A percentile compares a stretch with the other conserved stretches of the same genome.
Evolutionary conservation across 2,113 vertebrate genomes (phyloP).

Genomic region (Alexandromys fortis): DNA sequence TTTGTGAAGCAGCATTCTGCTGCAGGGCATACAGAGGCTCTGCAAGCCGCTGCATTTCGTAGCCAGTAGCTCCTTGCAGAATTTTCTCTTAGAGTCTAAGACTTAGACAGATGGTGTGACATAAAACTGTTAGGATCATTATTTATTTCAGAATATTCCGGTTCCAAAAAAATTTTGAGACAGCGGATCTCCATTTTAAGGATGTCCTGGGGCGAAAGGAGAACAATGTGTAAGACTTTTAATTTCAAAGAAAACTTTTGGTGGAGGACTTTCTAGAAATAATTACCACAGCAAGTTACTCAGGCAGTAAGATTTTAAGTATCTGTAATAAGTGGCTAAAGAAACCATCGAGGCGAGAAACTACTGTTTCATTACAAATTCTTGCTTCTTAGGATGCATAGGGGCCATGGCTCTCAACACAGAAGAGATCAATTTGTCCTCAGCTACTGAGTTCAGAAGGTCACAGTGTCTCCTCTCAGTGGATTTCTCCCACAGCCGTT

Average conservation of each 20-base stretch:
- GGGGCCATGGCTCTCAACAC: neutral
- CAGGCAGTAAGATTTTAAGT: conserved; percentile 52
- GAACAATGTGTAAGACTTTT: neutral
- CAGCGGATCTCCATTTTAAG: conserved; percentile 59
- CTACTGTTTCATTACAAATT: neutral
- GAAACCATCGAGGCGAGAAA: neutral
- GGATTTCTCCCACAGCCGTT: neutral
- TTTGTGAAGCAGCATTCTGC: neutral
- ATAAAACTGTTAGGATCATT: conserved; percentile 67
- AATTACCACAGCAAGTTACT: conserved; percentile 61
- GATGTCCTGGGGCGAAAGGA: conserved; percentile 65
- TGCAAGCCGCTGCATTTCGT: neutral
- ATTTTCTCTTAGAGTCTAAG: neutral
- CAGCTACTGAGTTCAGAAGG: neutral
- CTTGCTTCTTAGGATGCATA: neutral
- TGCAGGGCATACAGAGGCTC: neutral
- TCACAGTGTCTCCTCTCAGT: neutral
- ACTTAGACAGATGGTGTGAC: conserved; percentile 66
- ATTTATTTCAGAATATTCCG: conserved; percentile 77
- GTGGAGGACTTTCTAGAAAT: conserved; percentile 64
- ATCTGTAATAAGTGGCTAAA: neutral
- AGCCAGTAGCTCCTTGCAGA: conserved; percentile 44
- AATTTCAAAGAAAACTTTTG: conserved; percentile 51
- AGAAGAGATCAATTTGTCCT: neutral
- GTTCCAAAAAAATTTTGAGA: conserved; percentile 53